Evolutionary conservation across 2,888 invertebrate species (phyloP).

Genomic region (Agriopis marginaria): DNA sequence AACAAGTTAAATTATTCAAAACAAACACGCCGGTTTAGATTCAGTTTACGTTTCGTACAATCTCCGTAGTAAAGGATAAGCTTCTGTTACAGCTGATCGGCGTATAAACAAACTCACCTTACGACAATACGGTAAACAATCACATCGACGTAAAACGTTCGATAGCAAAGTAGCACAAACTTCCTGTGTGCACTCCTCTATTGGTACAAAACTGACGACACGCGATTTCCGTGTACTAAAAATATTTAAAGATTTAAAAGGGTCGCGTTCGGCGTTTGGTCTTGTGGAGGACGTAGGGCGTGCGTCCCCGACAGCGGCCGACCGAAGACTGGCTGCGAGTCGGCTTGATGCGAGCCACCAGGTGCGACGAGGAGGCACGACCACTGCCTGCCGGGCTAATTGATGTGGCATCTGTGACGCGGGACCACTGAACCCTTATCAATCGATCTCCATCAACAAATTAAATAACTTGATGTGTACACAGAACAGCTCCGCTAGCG

Average conservation of each 20-base stretch:
- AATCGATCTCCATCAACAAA: conserved; percentile 45
- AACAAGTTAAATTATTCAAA: conserved; percentile 34
- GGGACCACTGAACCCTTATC: conserved; percentile 47
- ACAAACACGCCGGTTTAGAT: conserved; percentile 25
- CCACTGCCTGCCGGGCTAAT: conserved; percentile 58
- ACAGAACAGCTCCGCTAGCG: conserved; percentile 7
- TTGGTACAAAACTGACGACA: conserved; percentile 58
- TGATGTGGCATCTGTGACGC: conserved; percentile 61
- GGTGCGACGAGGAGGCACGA: conserved; percentile 62
- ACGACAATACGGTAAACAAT: conserved; percentile 65
- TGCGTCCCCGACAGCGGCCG: conserved; percentile 69
- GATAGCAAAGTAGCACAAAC: conserved; percentile 56
- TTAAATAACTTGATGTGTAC: conserved; percentile 18
- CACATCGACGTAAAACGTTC: conserved; percentile 65
- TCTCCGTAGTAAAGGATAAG: conserved; percentile 18
- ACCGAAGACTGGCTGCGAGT: conserved; percentile 58
- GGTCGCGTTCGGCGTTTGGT: conserved; percentile 59
- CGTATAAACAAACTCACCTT: conserved; percentile 75
- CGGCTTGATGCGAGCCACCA: conserved; percentile 58
- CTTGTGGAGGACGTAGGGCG: conserved; percentile 66
- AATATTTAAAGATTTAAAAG: conserved; percentile 73
- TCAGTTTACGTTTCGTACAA: conserved; percentile 12
- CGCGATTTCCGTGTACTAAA: conserved; percentile 74
- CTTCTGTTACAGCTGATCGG: conserved; percentile 67
- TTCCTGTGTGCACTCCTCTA: conserved; percentile 60